Evolutionary conservation across 2,797 vertebrate species (phyloP), one percentile per base, ranked within the genome.

Genomic region (Siniperca undulata): DNA sequence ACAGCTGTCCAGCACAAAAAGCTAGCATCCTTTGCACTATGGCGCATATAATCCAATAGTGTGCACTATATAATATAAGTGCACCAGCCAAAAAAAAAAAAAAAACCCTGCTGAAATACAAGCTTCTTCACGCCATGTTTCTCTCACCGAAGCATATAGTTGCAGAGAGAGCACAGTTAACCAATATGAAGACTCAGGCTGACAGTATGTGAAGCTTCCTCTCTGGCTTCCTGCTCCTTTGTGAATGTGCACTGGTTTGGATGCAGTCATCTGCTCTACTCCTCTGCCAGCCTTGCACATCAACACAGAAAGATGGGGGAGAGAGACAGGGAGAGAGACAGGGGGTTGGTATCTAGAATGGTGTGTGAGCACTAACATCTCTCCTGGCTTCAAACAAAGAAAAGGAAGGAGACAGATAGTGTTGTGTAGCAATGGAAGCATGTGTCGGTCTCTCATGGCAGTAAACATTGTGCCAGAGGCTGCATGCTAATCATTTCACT

Each of bases 161-260:
- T 34, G 58, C 66, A 73, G 81, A 76, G 70, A 2, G 60, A 77
- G 42, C 65, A 30, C 61, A 65, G 80, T 71, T 70, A 70, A 61
- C 67, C 81, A 74, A 68, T 24, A 64, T 24, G 44, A 82, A 70
- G 85, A 83, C 81, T 87, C 48, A 7, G 79, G 65, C 82, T 84
- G 89, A 88, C 81, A 71, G 86, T n/a, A 70, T 56, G 81, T 20
- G 81, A 73, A 62, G 82, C 86, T 74, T 82, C 81, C 88, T 79
- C 86, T 80, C 80, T 81, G 84, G n/a, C n/a, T n/a, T n/a, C 75
- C 77, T 79, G 85, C 84, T 88, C 65, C 88, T 93, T 93, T 94
- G 93, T 94, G 70, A 84, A 85, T 92, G 93, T 93, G 89, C 91
- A 92, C 62, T 87, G 91, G 88, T 77, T 91, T 91, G 91, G 86